Percentiles rank a stretch among this genome's conserved stretches.
Conservation (phyloP, 2,797 vertebrate species). For the Lagorchestes hirsutus region DNA sequence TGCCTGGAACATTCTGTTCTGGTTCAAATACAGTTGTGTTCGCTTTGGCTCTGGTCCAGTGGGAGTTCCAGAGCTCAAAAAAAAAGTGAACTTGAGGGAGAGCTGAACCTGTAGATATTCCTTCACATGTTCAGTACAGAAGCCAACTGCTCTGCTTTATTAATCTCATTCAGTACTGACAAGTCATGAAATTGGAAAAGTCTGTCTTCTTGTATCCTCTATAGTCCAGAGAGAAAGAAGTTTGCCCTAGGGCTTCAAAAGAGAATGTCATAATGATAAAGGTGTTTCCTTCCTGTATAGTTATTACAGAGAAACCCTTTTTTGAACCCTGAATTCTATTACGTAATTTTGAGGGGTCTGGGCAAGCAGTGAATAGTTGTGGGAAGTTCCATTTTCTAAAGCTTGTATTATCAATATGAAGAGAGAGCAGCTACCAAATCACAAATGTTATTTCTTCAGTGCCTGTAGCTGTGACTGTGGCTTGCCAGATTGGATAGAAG, state of each 20-base stretch:
- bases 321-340: neutral
- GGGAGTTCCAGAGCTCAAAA: rapidly evolving
- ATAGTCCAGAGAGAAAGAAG: neutral
- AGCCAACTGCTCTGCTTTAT: neutral
- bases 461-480: neutral
- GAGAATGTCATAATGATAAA: neutral
- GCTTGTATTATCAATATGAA: neutral
- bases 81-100: neutral
- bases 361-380: neutral
- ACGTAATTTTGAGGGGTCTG: neutral
- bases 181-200: neutral
- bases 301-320: neutral
- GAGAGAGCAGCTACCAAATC: neutral
- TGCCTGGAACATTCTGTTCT: constrained; percentile 43
- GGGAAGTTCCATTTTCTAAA: neutral
- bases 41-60: neutral
- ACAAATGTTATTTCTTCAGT: neutral
- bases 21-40: constrained; percentile 2
- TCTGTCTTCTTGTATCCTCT: neutral
- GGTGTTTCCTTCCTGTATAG: neutral
- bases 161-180: neutral
- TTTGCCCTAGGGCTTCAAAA: neutral
- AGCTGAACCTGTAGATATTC: neutral
- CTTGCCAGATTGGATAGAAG: neutral
- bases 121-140: neutral